Conservation (phyloP, 53 echinoderm and acorn worm genomes). For the Holothuria scabra region DNA sequence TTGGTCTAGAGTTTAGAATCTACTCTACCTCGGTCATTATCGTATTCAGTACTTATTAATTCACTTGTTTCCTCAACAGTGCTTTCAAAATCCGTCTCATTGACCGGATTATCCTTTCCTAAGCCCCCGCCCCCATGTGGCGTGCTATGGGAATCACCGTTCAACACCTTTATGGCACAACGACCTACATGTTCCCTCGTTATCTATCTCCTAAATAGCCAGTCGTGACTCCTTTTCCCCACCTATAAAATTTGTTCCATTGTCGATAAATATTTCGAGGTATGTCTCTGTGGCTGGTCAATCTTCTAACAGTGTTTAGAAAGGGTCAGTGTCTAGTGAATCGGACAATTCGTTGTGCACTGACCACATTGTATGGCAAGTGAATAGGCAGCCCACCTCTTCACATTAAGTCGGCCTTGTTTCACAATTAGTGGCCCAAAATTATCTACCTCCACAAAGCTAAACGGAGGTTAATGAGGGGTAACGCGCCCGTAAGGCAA, state of each 20-base stretch:
- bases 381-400: conserved; percentile 51
- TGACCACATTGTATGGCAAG: conserved; percentile 48
- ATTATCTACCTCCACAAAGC: conserved; percentile 46
- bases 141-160: conserved; percentile 46
- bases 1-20: conserved; percentile 63
- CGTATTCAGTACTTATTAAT: conserved; percentile 42
- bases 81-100: conserved; percentile 43
- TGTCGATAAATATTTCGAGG: conserved; percentile 48
- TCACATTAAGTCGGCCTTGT: conserved; percentile 27
- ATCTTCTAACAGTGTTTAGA: conserved; percentile 47
- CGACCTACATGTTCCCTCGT: background rate
- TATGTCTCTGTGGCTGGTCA: conserved; percentile 41
- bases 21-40: conserved; percentile 46
- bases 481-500: conserved; percentile 53
- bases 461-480: conserved; percentile 53
- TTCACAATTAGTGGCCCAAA: conserved; percentile 59
- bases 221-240: conserved; percentile 49
- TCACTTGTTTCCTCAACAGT: conserved; percentile 49
- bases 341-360: conserved; percentile 51
- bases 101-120: conserved; percentile 54
- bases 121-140: conserved; percentile 50
- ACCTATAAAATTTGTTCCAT: conserved; percentile 56
- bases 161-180: conserved; percentile 28
- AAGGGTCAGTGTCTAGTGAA: conserved; percentile 58
- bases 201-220: conserved; percentile 10